Evolutionary conservation across 2,797 vertebrate species (phyloP), one percentile per base, ranked within the genome.

Genomic region (Melanotaenia trifasciata): DNA sequence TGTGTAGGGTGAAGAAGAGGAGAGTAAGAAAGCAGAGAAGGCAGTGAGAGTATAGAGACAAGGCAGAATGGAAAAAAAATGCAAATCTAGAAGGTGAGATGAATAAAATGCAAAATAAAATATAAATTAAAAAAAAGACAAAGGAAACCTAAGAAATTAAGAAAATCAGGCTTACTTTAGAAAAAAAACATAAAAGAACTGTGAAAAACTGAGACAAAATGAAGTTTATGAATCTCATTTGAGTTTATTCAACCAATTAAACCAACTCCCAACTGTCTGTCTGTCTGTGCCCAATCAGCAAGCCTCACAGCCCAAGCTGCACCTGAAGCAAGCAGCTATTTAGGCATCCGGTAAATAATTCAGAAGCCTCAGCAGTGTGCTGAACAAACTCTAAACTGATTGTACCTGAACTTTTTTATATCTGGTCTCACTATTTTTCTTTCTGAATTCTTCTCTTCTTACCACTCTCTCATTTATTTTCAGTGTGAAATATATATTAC

Each of bases 271-370:
- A 43, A 2, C 56, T 77, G 67, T 51, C 30, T 40, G 20, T 26
- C 26, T 70, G 72, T 69, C 77, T 81, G 68, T 68, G 68, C 63
- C 72, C 26, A 28, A 77, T 78, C 75, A 79, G 76, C 72, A 77
- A 71, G 58, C 77, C 74, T 68, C 0, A 5, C 65, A 78, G 58
- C 72, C 79, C 78, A 59, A 58, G 70, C 45, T 68, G 26, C 59
- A 91, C 91, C 90, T 90, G 86, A 74, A 87, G 85, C 83, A 72
- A 77, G 61, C 68, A 85, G 85, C 80, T 84, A 87, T 90, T 89
- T 86, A 88, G 86, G 69, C 77, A 82, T 45, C 45, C 50, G 0
- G 81, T 92, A 74, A 92, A 92, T 91, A 81, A 92, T 92, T 93
- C 75, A 90, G 62, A 70, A 74, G 71, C 53, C 72, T 80, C 74